These are phyloP conservation scores for Clitarchus hookeri DNA, from an alignment of 2,888 invertebrate species.

Conservation along the genomic window DNA sequence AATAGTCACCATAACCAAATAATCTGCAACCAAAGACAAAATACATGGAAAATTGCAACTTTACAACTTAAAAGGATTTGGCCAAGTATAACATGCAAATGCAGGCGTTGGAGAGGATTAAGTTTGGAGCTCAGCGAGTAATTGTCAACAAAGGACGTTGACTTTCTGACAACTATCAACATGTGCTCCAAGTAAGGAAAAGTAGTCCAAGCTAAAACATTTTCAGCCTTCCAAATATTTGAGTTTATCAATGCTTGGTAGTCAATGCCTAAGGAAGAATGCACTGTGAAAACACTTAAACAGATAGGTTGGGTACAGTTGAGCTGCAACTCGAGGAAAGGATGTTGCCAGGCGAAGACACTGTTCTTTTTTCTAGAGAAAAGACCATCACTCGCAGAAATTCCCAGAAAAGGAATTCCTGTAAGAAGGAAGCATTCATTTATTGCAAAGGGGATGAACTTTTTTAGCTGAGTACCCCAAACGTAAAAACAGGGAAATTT, in stretches of 20 bases:
- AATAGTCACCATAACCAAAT: too few species aligned
- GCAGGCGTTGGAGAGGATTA: too few species aligned
- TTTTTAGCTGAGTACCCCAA: background rate
- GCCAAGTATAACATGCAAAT: too few species aligned
- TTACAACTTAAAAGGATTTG: too few species aligned
- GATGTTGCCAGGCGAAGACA: background rate
- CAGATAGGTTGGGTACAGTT: background rate
- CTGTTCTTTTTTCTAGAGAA: background rate
- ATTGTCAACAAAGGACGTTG: too few species aligned
- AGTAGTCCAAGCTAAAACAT: too few species aligned
- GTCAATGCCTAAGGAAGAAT: background rate
- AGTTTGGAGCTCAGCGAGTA: too few species aligned
- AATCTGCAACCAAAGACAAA: too few species aligned
- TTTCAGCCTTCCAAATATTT: background rate
- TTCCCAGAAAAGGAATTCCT: background rate
- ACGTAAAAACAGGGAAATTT: background rate
- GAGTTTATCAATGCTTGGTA: background rate
- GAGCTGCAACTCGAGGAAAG: background rate
- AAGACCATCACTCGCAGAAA: too few species aligned
- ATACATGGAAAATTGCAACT: too few species aligned
- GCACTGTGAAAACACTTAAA: background rate
- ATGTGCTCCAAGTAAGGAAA: too few species aligned
- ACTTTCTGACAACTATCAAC: too few species aligned
- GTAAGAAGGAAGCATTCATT: background rate
- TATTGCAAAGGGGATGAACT: background rate